Evolutionary conservation across 2,113 vertebrate species (phyloP).

Genomic region (Nothocercus julius): DNA sequence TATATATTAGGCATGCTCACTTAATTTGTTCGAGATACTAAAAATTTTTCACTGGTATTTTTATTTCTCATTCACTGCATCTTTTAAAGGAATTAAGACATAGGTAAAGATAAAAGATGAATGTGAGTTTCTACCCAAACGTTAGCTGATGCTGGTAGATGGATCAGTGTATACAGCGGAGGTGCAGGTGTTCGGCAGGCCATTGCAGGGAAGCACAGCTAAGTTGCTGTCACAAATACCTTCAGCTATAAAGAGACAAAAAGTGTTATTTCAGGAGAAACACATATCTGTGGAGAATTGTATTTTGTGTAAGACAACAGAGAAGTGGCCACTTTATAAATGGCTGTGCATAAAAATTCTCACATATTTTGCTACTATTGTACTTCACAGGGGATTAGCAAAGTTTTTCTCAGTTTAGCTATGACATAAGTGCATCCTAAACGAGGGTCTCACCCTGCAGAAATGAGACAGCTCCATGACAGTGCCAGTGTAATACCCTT

Average conservation of each 20-base stretch:
- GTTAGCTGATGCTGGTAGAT: neutral
- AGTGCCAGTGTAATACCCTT: neutral
- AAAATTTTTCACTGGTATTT: neutral
- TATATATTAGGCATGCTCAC: neutral
- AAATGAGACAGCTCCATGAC: accelerated
- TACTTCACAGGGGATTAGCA: neutral
- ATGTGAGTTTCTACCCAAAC: neutral
- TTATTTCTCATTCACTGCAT: accelerated
- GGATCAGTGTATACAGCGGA: neutral
- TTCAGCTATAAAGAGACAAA: neutral
- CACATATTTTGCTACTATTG: neutral
- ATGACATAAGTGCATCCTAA: neutral
- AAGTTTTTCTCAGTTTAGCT: neutral
- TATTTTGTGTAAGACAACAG: neutral
- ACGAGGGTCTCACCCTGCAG: neutral
- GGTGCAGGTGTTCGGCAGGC: neutral
- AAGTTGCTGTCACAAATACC: neutral
- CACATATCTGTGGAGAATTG: neutral
- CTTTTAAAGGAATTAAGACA: neutral
- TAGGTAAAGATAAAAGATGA: neutral
- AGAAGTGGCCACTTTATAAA: neutral
- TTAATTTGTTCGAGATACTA: neutral
- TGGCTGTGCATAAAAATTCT: neutral
- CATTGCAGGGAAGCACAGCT: neutral
- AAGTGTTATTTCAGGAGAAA: neutral